Evolutionary conservation across 1,140 invertebrate species (phyloP), one percentile per base, ranked within the genome.

Genomic region (Hylaeus anthracinus): DNA sequence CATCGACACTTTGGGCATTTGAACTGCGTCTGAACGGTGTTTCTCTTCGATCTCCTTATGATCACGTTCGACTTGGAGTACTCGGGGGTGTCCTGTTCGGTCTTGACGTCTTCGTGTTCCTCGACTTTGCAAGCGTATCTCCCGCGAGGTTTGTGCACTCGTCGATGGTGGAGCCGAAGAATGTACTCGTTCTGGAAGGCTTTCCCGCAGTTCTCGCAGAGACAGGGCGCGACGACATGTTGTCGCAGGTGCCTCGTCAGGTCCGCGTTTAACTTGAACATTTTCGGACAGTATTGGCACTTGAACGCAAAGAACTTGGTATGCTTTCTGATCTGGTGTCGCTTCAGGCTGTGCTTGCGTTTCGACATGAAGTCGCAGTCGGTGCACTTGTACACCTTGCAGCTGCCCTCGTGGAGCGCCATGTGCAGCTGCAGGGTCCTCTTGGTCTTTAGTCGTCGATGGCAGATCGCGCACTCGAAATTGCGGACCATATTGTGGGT

Each of bases 1-100:
- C 72, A 63, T 10, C 58, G 72, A 9, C 73, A 84, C 14, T 78
- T 63, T 2, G 56, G 6, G 26, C 82, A 83, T 2, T 76, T 71
- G 26, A 55, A 81, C 58, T 8, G 5, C 6, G 5, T 12, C 39
- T 43, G 64, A 8, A n/a, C 14, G 48, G 3, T n/a, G n/a, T 51
- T 12, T n/a, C 2, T 26, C 1, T 26, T 15, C 8, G 65, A n/a
- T n/a, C n/a, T 37, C 45, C 9, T 48, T n/a, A 37, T 2, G 3
- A 51, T 51, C 51, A 10, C 8, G 10, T 10, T 10, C 8, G 51
- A 9, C 9, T 12, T 43, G 0, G n/a, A 1, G 14, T 8, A 6
- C 45, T 74, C 58, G 3, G 14, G 1, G 9, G 26, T 3, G 5
- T 39, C 43, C 1, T 10, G 51, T 3, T 55, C 64, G 14, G 2